Base-by-base conservation (phyloP, 2,797 vertebrate species). In the Eulemur mongoz region DNA sequence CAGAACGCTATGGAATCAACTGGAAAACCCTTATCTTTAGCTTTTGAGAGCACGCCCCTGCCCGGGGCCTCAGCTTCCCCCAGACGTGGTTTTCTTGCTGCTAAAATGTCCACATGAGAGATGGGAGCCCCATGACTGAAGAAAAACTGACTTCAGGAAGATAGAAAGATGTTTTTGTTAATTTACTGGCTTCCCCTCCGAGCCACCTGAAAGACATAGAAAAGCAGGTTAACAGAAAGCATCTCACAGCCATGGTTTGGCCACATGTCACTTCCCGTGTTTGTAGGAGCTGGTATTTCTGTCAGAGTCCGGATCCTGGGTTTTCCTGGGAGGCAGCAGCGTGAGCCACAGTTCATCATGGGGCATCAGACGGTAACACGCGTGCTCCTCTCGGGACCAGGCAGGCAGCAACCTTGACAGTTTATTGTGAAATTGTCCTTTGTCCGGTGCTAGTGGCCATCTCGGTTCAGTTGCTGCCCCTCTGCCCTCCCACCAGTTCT, bases 201-300 rank as follows among this genome's bases (percentile, higher is more conserved):
- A 54, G 48, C 35, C 73, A 86, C 59, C 82, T 75, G 93, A 75
- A 93, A 96, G 43, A 96, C 82, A 88, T 4, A 50, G 72, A 82
- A 48, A 89, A 61, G 69, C 48, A 61, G 17, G 7, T n/a, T 57
- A 35, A 52, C 50, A 54, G n/a, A 17, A 57, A 82, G 10, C 10
- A 5, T 43, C 59, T 18, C 13, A 5, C n/a, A 81, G 79, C n/a
- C 7, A 2, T n/a, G 35, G 17, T 30, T 12, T 25, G 12, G n/a
- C 27, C 32, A 5, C 45, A 4, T 15, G 7, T 22, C 4, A n/a
- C 35, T 14, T 15, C 17, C 27, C 2, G 6, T 17, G 20, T 40
- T 40, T 61, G 2, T 4, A 40, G 63, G 38, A 76, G 14, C 38
- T 82, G 38, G n/a, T 25, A 18, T 52, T 17, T 22, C 52, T 23